Base-by-base conservation (phyloP, 2,888 invertebrate genomes). In the Hirtodrosophila confusa region DNA sequence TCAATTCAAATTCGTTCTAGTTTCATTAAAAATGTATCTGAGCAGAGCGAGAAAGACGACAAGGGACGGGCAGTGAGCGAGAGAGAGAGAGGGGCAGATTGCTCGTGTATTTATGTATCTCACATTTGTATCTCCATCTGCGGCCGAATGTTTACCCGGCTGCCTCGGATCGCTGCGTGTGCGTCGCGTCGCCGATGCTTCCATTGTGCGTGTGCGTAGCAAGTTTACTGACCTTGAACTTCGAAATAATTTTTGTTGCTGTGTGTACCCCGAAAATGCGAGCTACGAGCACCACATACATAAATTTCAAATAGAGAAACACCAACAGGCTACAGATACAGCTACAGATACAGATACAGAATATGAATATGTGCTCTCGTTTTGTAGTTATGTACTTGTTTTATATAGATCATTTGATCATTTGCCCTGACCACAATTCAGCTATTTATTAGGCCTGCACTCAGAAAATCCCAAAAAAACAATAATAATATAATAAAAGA, bases 141-240 rank as follows among this genome's bases (percentile, higher is more conserved):
- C 53, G 27, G 54, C 48, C 57, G 44, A 62, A 39, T 43, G 56
- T 69, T 54, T 54, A 41, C 48, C 37, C 53, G 53, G 11, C 55
- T 54, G 69, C 62, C 40, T 53, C 61, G 76, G 72, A 31, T 64
- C 75, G 70, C 56, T 74, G 74, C 64, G 63, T 69, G 37, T 55
- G 67, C 61, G 62, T 55, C 24, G 51, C 43, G 39, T 53, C 44
- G 47, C 10, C 31, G 9, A 17, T 23, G 60, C 66, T 71, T 37
- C 64, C 73, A 75, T 80, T 78, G 79, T 83, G 84, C 78, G 84
- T 87, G 87, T 78, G 85, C 78, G 79, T 77, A 80, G 87, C 84
- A 89, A 90, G 89, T 90, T 90, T 90, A 90, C 90, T 91, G 90
- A 90, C 90, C 90, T 90, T 90, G 90, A 90, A 90, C 90, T 90